phyloP scores from a whole-genome alignment of 2,888 invertebrate genomes.

The Chymomyza procnemis region DNA sequence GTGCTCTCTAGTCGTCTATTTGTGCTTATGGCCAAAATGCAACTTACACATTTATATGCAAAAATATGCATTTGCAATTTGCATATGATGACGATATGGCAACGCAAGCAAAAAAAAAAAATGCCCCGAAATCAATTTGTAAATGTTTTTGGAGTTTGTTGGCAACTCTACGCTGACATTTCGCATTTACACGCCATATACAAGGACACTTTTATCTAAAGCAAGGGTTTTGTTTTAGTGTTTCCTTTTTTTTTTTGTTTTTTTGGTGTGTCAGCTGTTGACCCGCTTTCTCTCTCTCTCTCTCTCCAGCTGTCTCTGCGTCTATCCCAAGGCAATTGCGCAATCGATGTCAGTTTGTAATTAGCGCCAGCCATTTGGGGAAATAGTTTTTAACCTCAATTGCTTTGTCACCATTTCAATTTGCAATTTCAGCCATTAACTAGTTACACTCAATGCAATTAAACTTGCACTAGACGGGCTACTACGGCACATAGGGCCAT shows the following conservation, averaged over 20 bases:
- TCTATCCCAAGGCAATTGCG: not conserved
- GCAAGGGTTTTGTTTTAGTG: no score
- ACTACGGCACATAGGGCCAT: no score
- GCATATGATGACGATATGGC: slow-evolving; percentile 15
- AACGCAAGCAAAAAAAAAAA: slow-evolving; percentile 31
- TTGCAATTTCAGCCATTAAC: slow-evolving; percentile 72
- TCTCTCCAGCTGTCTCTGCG: not conserved
- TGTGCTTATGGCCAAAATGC: not conserved
- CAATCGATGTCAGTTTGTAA: slow-evolving; percentile 25
- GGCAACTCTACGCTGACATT: slow-evolving; percentile 51
- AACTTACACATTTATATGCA: slow-evolving; percentile 5
- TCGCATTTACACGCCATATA: slow-evolving; percentile 36
- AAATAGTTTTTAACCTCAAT: slow-evolving; percentile 64
- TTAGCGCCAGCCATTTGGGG: slow-evolving; percentile 49
- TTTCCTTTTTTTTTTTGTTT: slow-evolving; percentile 3
- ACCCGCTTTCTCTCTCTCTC: not conserved
- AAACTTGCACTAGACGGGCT: slow-evolving; percentile 56
- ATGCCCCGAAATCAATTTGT: slow-evolving; percentile 72
- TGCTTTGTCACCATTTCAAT: slow-evolving; percentile 74
- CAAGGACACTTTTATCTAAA: not conserved
- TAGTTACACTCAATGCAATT: slow-evolving; percentile 70
- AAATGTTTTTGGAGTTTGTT: slow-evolving; percentile 55
- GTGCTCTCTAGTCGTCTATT: not conserved
- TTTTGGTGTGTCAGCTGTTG: slow-evolving; percentile 17
- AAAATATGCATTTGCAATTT: slow-evolving; percentile 18